Conservation (phyloP, 2,888 invertebrate species). For the Drosophila robusta region DNA sequence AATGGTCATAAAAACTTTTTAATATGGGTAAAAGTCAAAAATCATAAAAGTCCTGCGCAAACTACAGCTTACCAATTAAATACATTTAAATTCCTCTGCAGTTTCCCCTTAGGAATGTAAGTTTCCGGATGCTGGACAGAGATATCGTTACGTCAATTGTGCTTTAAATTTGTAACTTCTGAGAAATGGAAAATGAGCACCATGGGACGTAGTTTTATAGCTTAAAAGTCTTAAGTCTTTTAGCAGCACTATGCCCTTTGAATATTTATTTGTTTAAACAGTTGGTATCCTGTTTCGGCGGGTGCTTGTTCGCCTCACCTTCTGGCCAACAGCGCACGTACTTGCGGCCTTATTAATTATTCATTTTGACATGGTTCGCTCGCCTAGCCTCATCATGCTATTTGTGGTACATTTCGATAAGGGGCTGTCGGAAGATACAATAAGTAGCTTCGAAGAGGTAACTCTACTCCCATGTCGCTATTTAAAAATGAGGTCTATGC, state of each 20-base stretch:
- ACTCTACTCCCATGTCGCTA: constrained; percentile 39
- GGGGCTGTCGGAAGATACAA: constrained; percentile 45
- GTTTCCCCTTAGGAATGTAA: not conserved
- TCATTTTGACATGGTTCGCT: constrained; percentile 54
- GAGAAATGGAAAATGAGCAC: constrained; percentile 56
- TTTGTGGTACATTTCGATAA: constrained; percentile 62
- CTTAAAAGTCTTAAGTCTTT: constrained; percentile 18
- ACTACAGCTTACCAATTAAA: constrained; percentile 59
- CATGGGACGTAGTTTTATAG: constrained; percentile 62
- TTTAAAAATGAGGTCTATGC: too few species aligned
- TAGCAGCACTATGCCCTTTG: constrained; percentile 57
- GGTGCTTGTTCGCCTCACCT: constrained; percentile 34
- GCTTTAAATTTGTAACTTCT: constrained; percentile 32
- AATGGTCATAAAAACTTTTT: constrained; percentile 74
- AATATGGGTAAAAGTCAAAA: constrained; percentile 47
- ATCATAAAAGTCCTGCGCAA: constrained; percentile 27
- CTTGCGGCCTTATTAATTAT: constrained; percentile 65
- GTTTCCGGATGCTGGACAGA: constrained; percentile 14
- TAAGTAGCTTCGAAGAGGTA: constrained; percentile 51
- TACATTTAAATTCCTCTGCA: constrained; percentile 58
- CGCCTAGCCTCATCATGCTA: constrained; percentile 50
- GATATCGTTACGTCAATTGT: constrained; percentile 43
- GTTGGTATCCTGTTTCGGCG: constrained; percentile 27
- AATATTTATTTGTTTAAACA: constrained; percentile 65
- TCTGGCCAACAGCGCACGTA: constrained; percentile 35